Evolutionary conservation across 92 coral and sea anemone genomes (phyloP), one percentile per base, ranked within the genome.

Genomic region (Parazoanthus darwini): DNA sequence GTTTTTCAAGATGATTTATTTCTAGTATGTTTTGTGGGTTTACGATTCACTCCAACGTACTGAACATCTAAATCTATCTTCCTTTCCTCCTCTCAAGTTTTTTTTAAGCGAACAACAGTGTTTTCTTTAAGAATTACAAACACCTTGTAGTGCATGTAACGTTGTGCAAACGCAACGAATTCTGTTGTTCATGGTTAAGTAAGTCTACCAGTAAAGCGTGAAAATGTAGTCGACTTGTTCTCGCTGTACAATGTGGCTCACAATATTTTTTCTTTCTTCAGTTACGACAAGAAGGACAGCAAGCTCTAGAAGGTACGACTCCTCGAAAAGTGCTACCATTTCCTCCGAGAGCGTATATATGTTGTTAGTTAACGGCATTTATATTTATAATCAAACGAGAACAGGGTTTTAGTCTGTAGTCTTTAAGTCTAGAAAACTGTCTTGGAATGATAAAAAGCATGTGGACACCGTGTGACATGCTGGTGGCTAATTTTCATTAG

Each of bases 201-300:
- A 23, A 18, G 7, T 20, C 2, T 3, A 63, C n/a, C n/a, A 63
- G 26, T 23, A 63, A n/a, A 16, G 70, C 8, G 3, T 63, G 26
- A 63, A 63, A 22, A 22, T 22, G 70, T 9, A 25, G 59, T 54
- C 6, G 13, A 51, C 16, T 22, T 63, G 23, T 63, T 63, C 70
- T 63, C 7, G 8, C 5, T 63, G 1, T 63, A 23, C 70, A 20
- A 0, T 22, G 70, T 63, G 70, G 8, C 25, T 48, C 46, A 74
- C 3, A 58, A 35, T 43, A 11, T 81, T 72, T 74, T 54, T 42
- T 0, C 76, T 48, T 73, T 58, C n/a, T 29, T 8, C 66, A 89
- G 91, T 76, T 89, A 48, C 86, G 78, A 67, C 88, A 77, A 18
- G 91, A 89, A 50, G 91, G 87, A 6, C 91, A 89, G 13, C 80